Base-by-base conservation (phyloP, 1,140 invertebrate genomes). In the Coptotermes formosanus region DNA sequence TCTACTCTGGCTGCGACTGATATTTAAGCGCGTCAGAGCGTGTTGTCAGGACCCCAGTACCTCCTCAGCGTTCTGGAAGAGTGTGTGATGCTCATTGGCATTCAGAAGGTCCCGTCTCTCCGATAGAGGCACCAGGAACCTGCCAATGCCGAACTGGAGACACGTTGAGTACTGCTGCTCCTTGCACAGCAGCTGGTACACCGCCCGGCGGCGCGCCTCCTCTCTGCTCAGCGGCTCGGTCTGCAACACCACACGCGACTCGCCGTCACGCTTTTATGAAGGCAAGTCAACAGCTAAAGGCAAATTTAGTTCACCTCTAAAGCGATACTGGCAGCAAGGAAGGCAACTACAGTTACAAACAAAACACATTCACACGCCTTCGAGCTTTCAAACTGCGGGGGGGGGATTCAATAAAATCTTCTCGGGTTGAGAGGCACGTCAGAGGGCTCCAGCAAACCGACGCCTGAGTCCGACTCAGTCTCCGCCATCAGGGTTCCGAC, bases 31-130 rank as follows among this genome's bases (percentile, higher is more conserved):
- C 88, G 91, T 38, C 38, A 38, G 4, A 4, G 38, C 4, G 38
- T 38, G 38, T 38, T 38, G 2, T 38, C 4, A 38, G 2, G 38
- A 38, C 2, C 38, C 4, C 2, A 48, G 45, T 48, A 94, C 94
- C 91, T 97, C 96, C 90, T 97, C 96, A 85, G 95, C 93, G 90
- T 97, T 97, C 91, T 97, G 96, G 89, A 97, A 97, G 21, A 97
- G 91, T 16, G 95, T 93, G 89, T 94, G 92, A 90, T 97, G 95
- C 89, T 97, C 96, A 45, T 93, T 93, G 8, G 94, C 92, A 1
- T 94, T 94, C 25, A 96, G 93, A 3, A 97, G 91, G 88, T 97
- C 96, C 82, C 93, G 93, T 85, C 95, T 92, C 88, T 96, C 95
- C 7, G 93, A 91, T 85, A 97, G 88, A 0, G 96, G 95, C 11